Evolutionary conservation across 2,113 vertebrate species (phyloP).

Genomic region (Platanista minor): DNA sequence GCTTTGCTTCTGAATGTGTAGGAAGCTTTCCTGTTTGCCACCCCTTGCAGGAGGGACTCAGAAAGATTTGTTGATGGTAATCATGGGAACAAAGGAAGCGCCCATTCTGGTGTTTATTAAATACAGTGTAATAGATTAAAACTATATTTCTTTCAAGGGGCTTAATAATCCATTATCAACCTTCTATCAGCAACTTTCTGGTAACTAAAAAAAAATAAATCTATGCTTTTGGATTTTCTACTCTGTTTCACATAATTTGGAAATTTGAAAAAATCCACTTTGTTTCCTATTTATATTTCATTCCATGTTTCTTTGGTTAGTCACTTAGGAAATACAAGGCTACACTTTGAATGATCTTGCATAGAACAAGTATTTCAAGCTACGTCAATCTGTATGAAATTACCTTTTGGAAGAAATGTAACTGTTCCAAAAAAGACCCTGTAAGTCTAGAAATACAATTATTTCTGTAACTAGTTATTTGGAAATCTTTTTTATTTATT

Average conservation of each 20-base stretch:
- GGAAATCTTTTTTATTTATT: background rate
- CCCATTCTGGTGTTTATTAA: background rate
- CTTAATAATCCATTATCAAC: background rate
- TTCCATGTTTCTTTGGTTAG: background rate
- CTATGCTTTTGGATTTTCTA: background rate
- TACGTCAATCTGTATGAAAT: background rate
- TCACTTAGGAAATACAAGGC: background rate
- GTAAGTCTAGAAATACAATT: background rate
- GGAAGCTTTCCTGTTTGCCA: background rate
- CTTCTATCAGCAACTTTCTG: background rate
- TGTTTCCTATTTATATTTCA: background rate
- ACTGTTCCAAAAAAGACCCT: background rate
- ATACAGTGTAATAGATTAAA: background rate
- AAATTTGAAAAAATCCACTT: background rate
- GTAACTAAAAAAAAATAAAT: background rate
- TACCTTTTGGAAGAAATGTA: background rate
- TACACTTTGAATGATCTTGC: background rate
- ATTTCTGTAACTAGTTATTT: conserved; percentile 24
- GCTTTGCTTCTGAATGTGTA: background rate
- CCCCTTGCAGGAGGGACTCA: background rate
- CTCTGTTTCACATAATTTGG: background rate
- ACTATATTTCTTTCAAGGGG: background rate
- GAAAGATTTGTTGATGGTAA: background rate
- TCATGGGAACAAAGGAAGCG: background rate
- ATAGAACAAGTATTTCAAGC: background rate